Conservation (phyloP, 2,888 invertebrate genomes). For the Aporophyla nigra region DNA sequence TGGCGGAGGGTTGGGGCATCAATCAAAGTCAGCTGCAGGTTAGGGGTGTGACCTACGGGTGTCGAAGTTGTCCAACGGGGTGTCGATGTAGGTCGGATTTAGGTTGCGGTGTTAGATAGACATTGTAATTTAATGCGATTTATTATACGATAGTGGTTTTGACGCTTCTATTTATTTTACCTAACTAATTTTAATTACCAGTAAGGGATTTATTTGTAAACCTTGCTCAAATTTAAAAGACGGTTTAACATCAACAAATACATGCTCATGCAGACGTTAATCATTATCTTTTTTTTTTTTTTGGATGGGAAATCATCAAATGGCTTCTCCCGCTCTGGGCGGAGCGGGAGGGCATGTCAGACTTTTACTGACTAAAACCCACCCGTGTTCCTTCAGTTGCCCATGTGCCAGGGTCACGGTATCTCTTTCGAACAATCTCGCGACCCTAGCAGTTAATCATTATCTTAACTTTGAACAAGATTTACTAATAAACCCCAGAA, state of each 20-base stretch:
- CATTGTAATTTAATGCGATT: conserved; percentile 22
- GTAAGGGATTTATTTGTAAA: not conserved
- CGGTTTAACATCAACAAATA: not conserved
- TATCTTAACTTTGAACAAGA: not conserved
- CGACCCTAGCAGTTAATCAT: no score
- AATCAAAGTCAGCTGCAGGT: conserved; percentile 82
- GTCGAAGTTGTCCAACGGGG: conserved; percentile 23
- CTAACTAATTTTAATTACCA: not conserved
- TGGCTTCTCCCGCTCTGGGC: no score
- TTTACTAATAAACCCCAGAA: not conserved
- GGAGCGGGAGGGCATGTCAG: no score
- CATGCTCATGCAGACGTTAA: no score
- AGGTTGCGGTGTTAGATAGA: conserved; percentile 1
- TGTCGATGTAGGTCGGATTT: conserved; percentile 22
- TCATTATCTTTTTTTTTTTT: no score
- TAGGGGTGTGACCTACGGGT: conserved; percentile 63
- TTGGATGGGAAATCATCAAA: no score
- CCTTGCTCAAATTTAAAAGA: not conserved
- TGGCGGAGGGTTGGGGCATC: conserved; percentile 72
- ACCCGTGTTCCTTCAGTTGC: no score
- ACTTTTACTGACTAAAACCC: no score
- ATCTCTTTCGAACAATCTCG: no score
- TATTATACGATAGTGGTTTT: not conserved
- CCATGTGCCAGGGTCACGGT: no score
- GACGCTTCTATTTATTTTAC: not conserved